Conservation (phyloP, 2,797 vertebrate genomes). For the Crocidura indochinensis region DNA sequence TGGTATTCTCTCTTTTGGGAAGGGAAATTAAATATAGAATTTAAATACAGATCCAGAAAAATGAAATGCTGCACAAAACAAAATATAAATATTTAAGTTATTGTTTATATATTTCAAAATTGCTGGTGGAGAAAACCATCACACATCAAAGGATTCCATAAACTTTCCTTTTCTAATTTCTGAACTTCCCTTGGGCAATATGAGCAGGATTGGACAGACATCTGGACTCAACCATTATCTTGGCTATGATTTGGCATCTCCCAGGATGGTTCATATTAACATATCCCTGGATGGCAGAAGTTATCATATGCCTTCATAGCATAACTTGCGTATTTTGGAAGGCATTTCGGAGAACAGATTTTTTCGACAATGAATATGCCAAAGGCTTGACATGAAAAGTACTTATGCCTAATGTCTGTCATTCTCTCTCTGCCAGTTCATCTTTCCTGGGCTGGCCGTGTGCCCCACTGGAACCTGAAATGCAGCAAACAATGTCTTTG, state of each 20-base stretch:
- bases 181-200: slow-evolving; percentile 76
- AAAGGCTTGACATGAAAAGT: slow-evolving; percentile 90
- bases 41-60: slow-evolving; percentile 54
- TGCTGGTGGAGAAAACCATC: slow-evolving; percentile 26
- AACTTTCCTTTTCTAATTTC: slow-evolving; percentile 67
- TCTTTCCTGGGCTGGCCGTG: slow-evolving; percentile 88
- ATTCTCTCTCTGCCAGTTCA: slow-evolving; percentile 89
- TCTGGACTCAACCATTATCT: slow-evolving; percentile 87
- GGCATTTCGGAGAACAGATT: slow-evolving; percentile 90
- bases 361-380: slow-evolving; percentile 88
- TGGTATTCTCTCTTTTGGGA: background rate
- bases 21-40: background rate
- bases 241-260: slow-evolving; percentile 85
- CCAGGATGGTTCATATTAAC: slow-evolving; percentile 85
- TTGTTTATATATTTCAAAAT: slow-evolving; percentile 65
- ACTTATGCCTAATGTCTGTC: slow-evolving; percentile 90
- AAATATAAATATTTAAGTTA: background rate
- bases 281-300: slow-evolving; percentile 87
- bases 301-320: slow-evolving; percentile 87
- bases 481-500: slow-evolving; percentile 84
- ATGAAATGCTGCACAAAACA: background rate
- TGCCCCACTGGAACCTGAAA: slow-evolving; percentile 88
- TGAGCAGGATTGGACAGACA: slow-evolving; percentile 84
- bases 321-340: slow-evolving; percentile 89
- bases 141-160: slow-evolving; percentile 57